Conservation (phyloP, 2,888 invertebrate species). For the Lamellibrachia columna region DNA sequence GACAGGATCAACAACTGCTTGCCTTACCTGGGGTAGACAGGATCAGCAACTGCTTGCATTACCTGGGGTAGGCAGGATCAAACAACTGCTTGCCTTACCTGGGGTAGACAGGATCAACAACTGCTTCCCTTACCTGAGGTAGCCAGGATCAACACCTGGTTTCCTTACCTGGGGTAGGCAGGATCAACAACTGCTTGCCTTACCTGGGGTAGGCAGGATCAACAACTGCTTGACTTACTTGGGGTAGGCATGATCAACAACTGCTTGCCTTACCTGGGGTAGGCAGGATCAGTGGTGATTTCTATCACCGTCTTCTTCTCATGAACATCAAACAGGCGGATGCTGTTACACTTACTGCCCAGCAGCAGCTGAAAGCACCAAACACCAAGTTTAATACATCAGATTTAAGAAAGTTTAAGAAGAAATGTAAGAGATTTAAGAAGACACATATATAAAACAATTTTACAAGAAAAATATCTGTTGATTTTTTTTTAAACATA, state of each 20-base stretch:
- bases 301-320: conserved; percentile 73
- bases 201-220: too few species aligned
- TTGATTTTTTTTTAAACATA: too few species aligned
- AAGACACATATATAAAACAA: neutral
- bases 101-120: too few species aligned
- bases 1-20: conserved; percentile 44
- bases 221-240: too few species aligned
- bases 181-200: too few species aligned
- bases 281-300: conserved; percentile 61
- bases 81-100: conserved; percentile 30
- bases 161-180: too few species aligned
- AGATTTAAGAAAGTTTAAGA: neutral
- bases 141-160: too few species aligned
- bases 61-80: conserved; percentile 57
- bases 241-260: too few species aligned
- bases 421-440: neutral
- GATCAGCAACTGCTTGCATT: conserved; percentile 43
- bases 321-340: conserved; percentile 72
- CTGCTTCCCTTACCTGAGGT: too few species aligned
- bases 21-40: conserved; percentile 50
- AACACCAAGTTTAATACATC: neutral
- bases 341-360: conserved; percentile 70
- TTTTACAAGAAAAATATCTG: too few species aligned
- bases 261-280: conserved; percentile 38
- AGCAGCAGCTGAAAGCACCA: conserved; percentile 66